Conservation (phyloP, 35 echinoderm and acorn worm genomes). For the Diadema setosum region DNA sequence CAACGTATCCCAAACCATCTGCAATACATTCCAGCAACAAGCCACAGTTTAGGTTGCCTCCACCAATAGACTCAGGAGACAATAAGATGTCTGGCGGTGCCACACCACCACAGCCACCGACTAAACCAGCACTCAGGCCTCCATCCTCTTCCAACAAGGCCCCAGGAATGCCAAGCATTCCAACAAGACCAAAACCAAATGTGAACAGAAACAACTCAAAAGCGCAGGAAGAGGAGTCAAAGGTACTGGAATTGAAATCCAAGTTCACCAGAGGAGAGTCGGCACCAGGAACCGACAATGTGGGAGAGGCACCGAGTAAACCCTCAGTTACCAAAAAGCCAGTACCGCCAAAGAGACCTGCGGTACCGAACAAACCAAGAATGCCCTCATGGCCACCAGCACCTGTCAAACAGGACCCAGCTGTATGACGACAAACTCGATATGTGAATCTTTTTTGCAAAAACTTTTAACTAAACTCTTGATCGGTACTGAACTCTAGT, state of each 20-base stretch:
- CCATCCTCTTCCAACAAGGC: background rate
- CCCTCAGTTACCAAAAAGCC: background rate
- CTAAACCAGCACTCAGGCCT: background rate
- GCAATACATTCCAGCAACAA: background rate
- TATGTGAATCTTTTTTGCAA: background rate
- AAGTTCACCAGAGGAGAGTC: background rate
- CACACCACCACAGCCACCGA: background rate
- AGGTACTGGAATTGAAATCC: background rate
- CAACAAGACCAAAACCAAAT: background rate
- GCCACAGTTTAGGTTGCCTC: slow-evolving; percentile 13
- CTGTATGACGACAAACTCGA: background rate
- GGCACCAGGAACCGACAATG: background rate
- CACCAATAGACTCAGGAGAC: background rate
- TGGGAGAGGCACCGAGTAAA: background rate
- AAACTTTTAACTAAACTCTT: background rate
- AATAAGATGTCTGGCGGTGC: background rate
- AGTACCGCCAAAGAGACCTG: background rate
- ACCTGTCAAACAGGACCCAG: background rate
- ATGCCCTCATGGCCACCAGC: background rate
- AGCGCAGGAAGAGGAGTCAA: background rate
- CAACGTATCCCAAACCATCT: background rate
- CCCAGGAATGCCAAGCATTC: background rate
- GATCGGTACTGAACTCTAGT: slow-evolving; percentile 2
- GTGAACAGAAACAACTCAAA: background rate
- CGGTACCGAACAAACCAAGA: background rate